Base-by-base conservation (phyloP, 2,113 vertebrate genomes). In the Noturus placidus region DNA sequence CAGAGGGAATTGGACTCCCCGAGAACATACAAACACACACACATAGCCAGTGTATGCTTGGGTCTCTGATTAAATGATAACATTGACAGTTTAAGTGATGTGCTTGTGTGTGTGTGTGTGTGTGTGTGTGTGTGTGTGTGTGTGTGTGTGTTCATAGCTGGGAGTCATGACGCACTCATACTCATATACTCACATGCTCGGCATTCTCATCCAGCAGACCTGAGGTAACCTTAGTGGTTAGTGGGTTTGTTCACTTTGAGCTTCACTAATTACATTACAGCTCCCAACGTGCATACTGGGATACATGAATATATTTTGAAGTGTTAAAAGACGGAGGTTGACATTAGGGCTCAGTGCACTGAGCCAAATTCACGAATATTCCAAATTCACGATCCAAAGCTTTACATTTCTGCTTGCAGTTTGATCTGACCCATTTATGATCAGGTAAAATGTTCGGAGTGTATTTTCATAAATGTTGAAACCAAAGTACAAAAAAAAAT, bases 1-100 rank as follows among this genome's bases (percentile, higher is more conserved):
- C 86, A 88, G 87, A 88, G 91, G 92, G 91, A 94, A 93, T 89
- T 30, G 22, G 92, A 93, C 80, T 89, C 91, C 77, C 13, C 86
- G 72, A 92, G 90, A 93, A 93, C 91, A 84, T 87, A 33, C 15
- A 80, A 69, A 59, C 78, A 80, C 77, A 77, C 30, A 56, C 27
- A n/a, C 46, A 63, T 52, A n/a, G 50, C 63, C 10, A 25, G 42
- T 42, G 52, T 56, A 17, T 67, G 20, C 17, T 80, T 78, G 86
- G 80, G 91, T 61, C 10, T 42, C 38, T 42, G 22, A 33, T 54
- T 17, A 72, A 78, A 74, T 77, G 74, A 86, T 89, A 88, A 89
- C 92, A 91, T 93, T 94, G 92, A 93, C 89, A 92, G 87, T 84
- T 61, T 22, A 67, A 46, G 35, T 90, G 88, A 89, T 80, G 54